Base-by-base conservation (phyloP, 2,113 vertebrate species). In the Excalfactoria chinensis region DNA sequence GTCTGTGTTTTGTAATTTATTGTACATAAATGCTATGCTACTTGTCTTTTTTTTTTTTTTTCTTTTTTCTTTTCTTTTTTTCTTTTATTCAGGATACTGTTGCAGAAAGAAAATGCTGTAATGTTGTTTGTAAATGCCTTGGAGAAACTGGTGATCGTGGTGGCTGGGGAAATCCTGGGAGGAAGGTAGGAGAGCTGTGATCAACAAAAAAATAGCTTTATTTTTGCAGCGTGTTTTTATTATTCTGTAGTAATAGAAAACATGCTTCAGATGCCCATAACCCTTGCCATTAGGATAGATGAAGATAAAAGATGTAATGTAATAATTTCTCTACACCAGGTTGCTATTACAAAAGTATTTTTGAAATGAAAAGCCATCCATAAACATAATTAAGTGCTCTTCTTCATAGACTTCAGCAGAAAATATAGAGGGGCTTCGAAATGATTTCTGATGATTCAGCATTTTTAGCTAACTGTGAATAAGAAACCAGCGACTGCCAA, bases 21-120 rank as follows among this genome's bases (percentile, higher is more conserved):
- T 40, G 37, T 34, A 11, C 5, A 13, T 35, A 55, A 79, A 32
- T 68, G 4, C n/a, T 37, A 41, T 55, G 17, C 30, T 53, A n/a
- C 41, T 56, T 62, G 30, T 78, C n/a, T 15, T 86, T 89, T 93
- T 28, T 26, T 26, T 49, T 51, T 25, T 25, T 26, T 14, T 51
- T 53, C 16, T 19, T 95, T 97, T 37, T 15, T 86, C 87, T 93
- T 28, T 26, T 26, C 23, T 51, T 25, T 25, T 26, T 14, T 51
- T 53, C 16, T 19, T 95, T 97, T 37, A 37, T 37, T 81, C 70
- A 98, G 98, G 97, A 98, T 87, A 60, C 94, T 2, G 80, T 99
- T 86, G 94, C 97, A 3, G 98, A 98, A 90, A 97, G 98, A 55
- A 96, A 97, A 69, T 99, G 99, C 96, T 99, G 98, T 86, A 70